Evolutionary conservation across 1,140 invertebrate genomes (phyloP), one percentile per base, ranked within the genome.

Genomic region (Euura saliciscinereae): DNA sequence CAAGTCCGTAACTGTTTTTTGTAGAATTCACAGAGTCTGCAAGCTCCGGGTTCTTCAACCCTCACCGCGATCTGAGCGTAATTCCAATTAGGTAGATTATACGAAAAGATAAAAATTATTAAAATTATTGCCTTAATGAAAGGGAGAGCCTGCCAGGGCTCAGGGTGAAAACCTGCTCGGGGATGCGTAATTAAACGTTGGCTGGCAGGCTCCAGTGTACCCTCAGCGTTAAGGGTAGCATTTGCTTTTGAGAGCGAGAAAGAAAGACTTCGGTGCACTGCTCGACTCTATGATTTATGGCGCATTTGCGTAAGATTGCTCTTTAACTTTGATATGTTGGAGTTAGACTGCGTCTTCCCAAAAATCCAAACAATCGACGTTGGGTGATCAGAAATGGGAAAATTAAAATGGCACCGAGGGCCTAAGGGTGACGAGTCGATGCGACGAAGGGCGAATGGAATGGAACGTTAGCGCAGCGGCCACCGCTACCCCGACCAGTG

Each of bases 91-190:
- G 84, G 78, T 81, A 84, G 85, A 87, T 88, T 86, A 87, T 85
- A 87, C 80, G 78, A 78, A 83, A 85, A 86, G 86, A 88, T 88
- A 87, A 87, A 87, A 88, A 87, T 88, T 88, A 88, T 87, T 86
- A 88, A 88, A 87, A 87, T 88, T 88, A 88, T 88, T 87, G 82
- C 86, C 82, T 85, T 87, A 88, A 87, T 87, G 85, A 86, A 88
- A 88, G 86, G 86, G 81, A 84, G 51, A 4, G 81, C 81, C 73
- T 77, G 28, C 78, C 70, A 66, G 79, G 73, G 79, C 74, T 75
- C 74, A 77, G 76, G 79, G 77, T 81, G 66, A 42, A 44, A 67
- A 10, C 8, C 66, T 28, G 66, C 11, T 67, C 13, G 66, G 84
- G 82, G 82, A 80, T 77, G 82, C 82, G 84, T 88, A 88, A 88